Evolutionary conservation across 2,797 vertebrate genomes (phyloP).

Genomic region (Chiroxiphia lanceolata): DNA sequence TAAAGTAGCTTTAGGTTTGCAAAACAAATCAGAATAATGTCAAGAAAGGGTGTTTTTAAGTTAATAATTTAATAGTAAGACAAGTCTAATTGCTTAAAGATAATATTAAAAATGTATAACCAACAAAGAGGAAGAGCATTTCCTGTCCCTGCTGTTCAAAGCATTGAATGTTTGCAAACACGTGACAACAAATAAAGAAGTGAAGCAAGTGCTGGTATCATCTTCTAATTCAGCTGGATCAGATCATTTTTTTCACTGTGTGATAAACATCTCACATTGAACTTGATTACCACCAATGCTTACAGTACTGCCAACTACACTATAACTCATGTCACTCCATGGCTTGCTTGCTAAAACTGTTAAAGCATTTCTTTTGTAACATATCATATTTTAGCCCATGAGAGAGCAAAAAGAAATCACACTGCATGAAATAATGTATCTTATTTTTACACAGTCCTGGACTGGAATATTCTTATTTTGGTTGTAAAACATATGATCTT

Average conservation of each 20-base stretch:
- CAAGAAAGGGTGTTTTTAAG: background rate
- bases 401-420: background rate
- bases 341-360: slow-evolving; percentile 29
- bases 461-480: background rate
- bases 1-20: background rate
- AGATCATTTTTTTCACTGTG: slow-evolving; percentile 37
- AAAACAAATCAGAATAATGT: background rate
- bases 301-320: slow-evolving; percentile 5
- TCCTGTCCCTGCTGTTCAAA: background rate
- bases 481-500: background rate
- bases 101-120: background rate
- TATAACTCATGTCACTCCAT: slow-evolving; percentile 32
- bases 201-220: background rate
- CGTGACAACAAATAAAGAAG: slow-evolving; percentile 18
- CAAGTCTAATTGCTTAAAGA: background rate
- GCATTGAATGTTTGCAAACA: slow-evolving; percentile 5
- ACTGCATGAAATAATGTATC: background rate
- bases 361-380: slow-evolving; percentile 39
- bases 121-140: background rate
- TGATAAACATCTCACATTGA: slow-evolving; percentile 52
- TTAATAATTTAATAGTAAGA: background rate
- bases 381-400: background rate
- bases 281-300: slow-evolving; percentile 43
- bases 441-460: background rate
- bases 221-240: slow-evolving; percentile 36